Base-by-base conservation (phyloP, 2,797 vertebrate genomes). In the Enoplosus armatus region DNA sequence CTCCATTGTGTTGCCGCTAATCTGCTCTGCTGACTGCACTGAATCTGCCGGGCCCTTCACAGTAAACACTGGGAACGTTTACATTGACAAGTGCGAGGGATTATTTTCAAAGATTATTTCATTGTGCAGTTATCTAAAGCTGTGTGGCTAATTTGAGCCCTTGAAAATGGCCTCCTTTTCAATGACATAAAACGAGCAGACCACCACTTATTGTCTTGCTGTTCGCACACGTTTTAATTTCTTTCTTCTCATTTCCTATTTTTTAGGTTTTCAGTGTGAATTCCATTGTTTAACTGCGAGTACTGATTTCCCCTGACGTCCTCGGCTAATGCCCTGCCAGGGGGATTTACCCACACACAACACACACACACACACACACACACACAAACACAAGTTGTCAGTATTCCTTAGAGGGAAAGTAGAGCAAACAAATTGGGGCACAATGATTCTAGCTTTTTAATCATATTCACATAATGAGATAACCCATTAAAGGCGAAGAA, bases 391-490 rank as follows among this genome's bases (percentile, higher is more conserved):
- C 65, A 72, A 45, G 48, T 55, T 26, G 0, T 67, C 60, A 45
- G 50, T 29, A 37, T 67, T 86, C 60, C 47, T 71, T 43, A 15
- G 1, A 50, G 54, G 43, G 29, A 68, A 77, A 63, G 72, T 41
- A 22, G 37, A 67, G 54, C 43, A 85, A 5, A 80, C 29, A 54
- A 73, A 88, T 8, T 61, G n/a, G 69, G 31, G 6, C 51, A 45
- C 55, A 73, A 37, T 39, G 31, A 82, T 75, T 82, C 39, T 31
- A 74, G 58, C 18, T 82, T 82, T 85, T 82, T 83, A 82, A 88
- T 86, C 31, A 80, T 68, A 72, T 47, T 77, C 64, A 82, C 72
- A 71, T 80, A 79, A 84, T 66, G 61, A 75, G 43, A 70, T 43
- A 79, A 77, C 47, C 8, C 18, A 8, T 45, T 72, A 54, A 76